phyloP scores from a whole-genome alignment of 1,140 invertebrate species.

The Brevipalpus yothersi region DNA sequence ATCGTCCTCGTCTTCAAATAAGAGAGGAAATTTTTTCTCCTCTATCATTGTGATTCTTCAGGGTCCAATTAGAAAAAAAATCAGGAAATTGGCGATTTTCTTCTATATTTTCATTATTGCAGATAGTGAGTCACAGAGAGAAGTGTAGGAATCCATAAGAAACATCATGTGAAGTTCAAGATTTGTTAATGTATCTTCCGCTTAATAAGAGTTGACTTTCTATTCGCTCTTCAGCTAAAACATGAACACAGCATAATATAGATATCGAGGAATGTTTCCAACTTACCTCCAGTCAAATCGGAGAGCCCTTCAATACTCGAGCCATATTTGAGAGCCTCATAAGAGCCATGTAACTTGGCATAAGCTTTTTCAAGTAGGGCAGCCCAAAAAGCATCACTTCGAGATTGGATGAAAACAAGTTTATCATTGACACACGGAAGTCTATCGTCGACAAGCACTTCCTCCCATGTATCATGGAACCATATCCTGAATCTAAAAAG shows the following conservation, averaged over 20 bases:
- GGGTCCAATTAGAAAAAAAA: no score
- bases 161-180: background rate
- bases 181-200: background rate
- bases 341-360: conserved; percentile 89
- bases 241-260: background rate
- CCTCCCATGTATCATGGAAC: conserved; percentile 88
- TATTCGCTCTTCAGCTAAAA: background rate
- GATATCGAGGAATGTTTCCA: background rate
- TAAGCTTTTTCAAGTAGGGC: conserved; percentile 91
- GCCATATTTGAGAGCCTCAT: conserved; percentile 84
- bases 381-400: conserved; percentile 78
- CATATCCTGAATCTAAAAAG: conserved; percentile 79
- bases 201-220: background rate
- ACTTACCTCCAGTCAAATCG: conserved; percentile 50
- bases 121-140: background rate
- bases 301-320: conserved; percentile 59
- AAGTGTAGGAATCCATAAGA: background rate
- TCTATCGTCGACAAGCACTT: conserved; percentile 82
- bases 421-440: conserved; percentile 74
- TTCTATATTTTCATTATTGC: no score
- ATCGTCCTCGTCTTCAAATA: no score
- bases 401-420: conserved; percentile 71
- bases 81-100: no score
- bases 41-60: no score
- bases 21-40: no score